phyloP scores from a whole-genome alignment of 2,113 vertebrate genomes.

The Corythaixoides concolor region DNA sequence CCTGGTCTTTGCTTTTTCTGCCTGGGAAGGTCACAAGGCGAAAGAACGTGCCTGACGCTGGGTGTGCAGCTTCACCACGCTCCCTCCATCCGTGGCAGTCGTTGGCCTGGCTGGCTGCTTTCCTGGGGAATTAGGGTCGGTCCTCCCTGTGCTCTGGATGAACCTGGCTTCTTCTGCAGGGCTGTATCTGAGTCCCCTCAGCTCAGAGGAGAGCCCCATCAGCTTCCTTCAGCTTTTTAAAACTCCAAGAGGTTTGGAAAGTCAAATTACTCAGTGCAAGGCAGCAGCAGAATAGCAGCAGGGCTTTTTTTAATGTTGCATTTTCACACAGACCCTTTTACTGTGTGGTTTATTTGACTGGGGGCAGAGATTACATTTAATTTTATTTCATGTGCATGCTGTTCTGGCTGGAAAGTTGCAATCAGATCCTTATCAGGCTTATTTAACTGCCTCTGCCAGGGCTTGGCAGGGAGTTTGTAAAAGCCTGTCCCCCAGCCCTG shows the following conservation, averaged over 20 bases:
- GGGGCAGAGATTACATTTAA: slow-evolving; percentile 9
- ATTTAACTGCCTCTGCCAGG: slow-evolving; percentile 40
- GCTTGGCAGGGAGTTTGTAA: slow-evolving; percentile 7
- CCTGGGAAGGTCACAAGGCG: background rate
- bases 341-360: slow-evolving; percentile 3
- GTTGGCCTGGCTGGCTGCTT: background rate
- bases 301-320: background rate
- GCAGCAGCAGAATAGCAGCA: background rate
- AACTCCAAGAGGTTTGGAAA: background rate
- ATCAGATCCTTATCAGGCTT: slow-evolving; percentile 50
- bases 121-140: rapidly evolving
- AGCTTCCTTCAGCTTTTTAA: background rate
- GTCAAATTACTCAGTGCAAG: background rate
- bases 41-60: background rate
- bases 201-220: background rate
- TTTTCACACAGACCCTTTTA: background rate
- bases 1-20: background rate
- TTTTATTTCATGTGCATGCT: slow-evolving; percentile 32
- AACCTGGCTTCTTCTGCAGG: background rate
- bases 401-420: slow-evolving; percentile 21
- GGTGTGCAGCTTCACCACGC: background rate
- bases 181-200: rapidly evolving
- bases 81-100: background rate
- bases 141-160: background rate
- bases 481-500: background rate